phyloP scores from a whole-genome alignment of 1,140 invertebrate genomes.

The Diabrotica virgifera region DNA sequence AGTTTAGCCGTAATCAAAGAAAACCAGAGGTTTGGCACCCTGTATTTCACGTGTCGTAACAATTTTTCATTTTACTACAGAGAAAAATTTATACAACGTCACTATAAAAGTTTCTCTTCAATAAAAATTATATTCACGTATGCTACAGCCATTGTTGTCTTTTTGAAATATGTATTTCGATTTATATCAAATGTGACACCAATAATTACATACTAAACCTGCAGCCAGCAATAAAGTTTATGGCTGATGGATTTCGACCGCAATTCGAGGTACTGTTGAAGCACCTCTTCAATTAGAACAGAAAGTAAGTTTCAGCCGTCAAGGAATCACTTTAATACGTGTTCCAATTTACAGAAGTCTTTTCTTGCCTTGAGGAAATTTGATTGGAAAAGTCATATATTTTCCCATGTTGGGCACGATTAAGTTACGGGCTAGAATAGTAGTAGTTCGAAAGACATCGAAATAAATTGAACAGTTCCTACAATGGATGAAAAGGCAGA shows the following conservation, averaged over 20 bases:
- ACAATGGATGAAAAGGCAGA: background rate
- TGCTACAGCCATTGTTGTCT: too few relatives aligned
- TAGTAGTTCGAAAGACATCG: slow-evolving; percentile 2
- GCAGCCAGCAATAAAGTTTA: background rate
- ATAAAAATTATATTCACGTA: too few relatives aligned
- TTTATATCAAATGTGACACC: background rate
- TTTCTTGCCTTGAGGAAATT: background rate
- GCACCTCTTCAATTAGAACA: background rate
- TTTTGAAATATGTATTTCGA: too few relatives aligned
- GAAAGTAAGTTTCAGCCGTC: background rate
- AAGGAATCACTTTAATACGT: slow-evolving; percentile 1
- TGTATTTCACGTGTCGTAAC: too few relatives aligned
- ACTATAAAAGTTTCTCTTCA: too few relatives aligned
- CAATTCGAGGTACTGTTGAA: background rate
- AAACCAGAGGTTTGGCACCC: too few relatives aligned
- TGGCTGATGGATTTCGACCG: background rate
- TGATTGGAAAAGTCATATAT: slow-evolving; percentile 3
- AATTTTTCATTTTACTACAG: too few relatives aligned
- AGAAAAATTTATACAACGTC: too few relatives aligned
- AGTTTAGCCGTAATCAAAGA: too few relatives aligned
- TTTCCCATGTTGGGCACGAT: background rate
- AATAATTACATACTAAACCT: background rate
- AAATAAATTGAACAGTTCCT: background rate
- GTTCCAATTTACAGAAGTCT: background rate
- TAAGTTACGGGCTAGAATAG: background rate